phyloP scores from a whole-genome alignment of 2,888 invertebrate species.

The Apamea sordens region DNA sequence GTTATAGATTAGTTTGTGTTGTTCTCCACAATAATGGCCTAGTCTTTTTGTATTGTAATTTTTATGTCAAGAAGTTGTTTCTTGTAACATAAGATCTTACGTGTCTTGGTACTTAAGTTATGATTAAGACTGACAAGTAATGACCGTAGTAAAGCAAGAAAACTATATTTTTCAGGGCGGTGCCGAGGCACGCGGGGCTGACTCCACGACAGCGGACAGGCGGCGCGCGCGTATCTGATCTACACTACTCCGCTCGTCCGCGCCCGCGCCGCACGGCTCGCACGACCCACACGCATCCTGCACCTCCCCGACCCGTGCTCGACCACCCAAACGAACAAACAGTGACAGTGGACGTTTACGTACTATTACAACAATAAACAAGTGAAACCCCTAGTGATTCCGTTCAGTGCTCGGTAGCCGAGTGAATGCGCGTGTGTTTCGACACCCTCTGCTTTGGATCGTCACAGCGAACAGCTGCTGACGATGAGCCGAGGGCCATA shows the following conservation, averaged over 20 bases:
- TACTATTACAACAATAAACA: constrained; percentile 74
- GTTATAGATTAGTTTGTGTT: not conserved
- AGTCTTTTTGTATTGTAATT: not conserved
- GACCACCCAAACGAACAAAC: constrained; percentile 70
- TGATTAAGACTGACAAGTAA: constrained; percentile 50
- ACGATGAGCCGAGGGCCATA: constrained; percentile 92
- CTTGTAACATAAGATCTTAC: not conserved
- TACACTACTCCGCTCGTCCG: constrained; percentile 84
- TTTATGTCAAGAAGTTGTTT: constrained; percentile 7
- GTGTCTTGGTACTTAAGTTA: constrained; percentile 34
- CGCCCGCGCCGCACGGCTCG: constrained; percentile 88
- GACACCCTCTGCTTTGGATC: constrained; percentile 97
- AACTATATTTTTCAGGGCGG: constrained; percentile 83
- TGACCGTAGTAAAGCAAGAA: constrained; percentile 59
- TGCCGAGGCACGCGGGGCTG: constrained; percentile 87
- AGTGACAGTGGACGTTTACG: constrained; percentile 76
- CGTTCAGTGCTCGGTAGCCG: constrained; percentile 89
- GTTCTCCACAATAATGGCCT: not conserved
- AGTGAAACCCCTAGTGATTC: constrained; percentile 86
- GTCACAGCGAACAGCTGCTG: constrained; percentile 95
- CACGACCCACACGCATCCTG: constrained; percentile 82
- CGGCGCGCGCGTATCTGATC: constrained; percentile 81
- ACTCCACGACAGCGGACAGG: constrained; percentile 77
- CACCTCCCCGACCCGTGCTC: constrained; percentile 76
- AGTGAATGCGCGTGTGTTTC: constrained; percentile 97